Conservation (phyloP, 2,888 invertebrate genomes). For the Ligdia adustata region DNA sequence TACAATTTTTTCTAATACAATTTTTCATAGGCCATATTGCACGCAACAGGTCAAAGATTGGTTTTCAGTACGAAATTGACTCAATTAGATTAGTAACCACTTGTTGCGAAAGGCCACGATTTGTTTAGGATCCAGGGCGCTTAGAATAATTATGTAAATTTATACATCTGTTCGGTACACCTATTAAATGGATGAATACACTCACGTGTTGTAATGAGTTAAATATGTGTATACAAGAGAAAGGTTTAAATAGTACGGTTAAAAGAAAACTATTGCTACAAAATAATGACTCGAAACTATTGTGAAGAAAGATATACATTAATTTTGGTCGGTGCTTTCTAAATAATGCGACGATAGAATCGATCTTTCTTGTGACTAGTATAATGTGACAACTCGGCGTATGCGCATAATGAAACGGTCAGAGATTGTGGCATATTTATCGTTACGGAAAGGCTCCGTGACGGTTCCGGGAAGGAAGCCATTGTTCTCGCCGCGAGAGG, state of each 20-base stretch:
- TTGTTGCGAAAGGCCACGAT: constrained; percentile 24
- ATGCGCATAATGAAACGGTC: constrained; percentile 55
- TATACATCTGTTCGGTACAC: constrained; percentile 16
- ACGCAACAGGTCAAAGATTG: constrained; percentile 46
- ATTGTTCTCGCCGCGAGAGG: constrained; percentile 61
- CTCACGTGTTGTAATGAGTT: constrained; percentile 1
- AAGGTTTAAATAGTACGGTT: not conserved
- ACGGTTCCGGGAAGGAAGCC: constrained; percentile 45
- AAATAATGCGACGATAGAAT: constrained; percentile 46
- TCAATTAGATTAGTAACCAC: constrained; percentile 30
- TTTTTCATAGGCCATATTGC: constrained; percentile 45
- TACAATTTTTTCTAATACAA: constrained; percentile 44
- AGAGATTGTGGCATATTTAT: constrained; percentile 61
- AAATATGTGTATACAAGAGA: constrained; percentile 1
- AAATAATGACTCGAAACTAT: constrained; percentile 37
- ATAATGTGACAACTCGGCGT: constrained; percentile 50
- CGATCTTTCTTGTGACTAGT: constrained; percentile 36
- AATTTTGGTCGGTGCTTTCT: constrained; percentile 44
- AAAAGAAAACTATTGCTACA: constrained; percentile 30
- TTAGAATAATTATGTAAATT: constrained; percentile 24
- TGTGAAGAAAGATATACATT: constrained; percentile 47
- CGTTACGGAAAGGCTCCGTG: constrained; percentile 52
- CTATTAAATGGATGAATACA: constrained; percentile 12
- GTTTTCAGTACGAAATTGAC: constrained; percentile 26
- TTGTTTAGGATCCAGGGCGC: constrained; percentile 25